Conservation (phyloP, 1,140 invertebrate species). For the Drosophila simulans region DNA sequence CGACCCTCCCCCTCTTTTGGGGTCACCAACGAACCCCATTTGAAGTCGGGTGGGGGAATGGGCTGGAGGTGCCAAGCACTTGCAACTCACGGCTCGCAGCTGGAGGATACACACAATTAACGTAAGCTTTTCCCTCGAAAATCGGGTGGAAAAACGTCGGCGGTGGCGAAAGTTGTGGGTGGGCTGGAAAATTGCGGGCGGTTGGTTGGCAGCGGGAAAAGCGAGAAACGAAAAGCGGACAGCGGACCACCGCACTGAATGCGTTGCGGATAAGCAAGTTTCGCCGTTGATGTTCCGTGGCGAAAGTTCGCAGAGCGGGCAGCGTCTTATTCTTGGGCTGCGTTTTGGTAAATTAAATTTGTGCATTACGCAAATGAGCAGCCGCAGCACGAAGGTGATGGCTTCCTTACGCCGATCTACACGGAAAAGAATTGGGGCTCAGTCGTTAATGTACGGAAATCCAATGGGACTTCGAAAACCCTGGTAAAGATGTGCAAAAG, state of each 20-base stretch:
- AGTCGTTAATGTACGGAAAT: no score
- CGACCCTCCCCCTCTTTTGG: neutral
- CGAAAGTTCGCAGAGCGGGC: conserved; percentile 17
- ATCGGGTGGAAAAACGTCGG: neutral
- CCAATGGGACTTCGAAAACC: no score
- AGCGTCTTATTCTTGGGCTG: conserved; percentile 36
- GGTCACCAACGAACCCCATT: neutral
- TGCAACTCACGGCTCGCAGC: conserved; percentile 31
- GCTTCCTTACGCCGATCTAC: neutral
- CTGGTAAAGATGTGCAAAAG: no score
- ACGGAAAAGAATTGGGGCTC: neutral
- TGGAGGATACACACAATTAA: conserved; percentile 80
- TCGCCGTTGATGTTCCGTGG: conserved; percentile 51
- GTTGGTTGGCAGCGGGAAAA: neutral
- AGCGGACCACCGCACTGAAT: conserved; percentile 49
- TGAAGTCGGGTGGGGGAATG: neutral
- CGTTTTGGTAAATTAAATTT: conserved; percentile 84
- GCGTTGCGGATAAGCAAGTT: conserved; percentile 70
- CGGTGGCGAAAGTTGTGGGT: conserved; percentile 4
- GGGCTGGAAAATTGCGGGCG: neutral
- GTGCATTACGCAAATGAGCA: conserved; percentile 83
- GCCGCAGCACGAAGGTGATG: conserved; percentile 38
- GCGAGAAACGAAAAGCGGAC: neutral
- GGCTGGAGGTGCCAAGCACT: conserved; percentile 35
- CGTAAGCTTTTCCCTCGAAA: conserved; percentile 59